Evolutionary conservation across 2,888 invertebrate species (phyloP), one percentile per base, ranked within the genome.

Genomic region (Drosophila yooni): DNA sequence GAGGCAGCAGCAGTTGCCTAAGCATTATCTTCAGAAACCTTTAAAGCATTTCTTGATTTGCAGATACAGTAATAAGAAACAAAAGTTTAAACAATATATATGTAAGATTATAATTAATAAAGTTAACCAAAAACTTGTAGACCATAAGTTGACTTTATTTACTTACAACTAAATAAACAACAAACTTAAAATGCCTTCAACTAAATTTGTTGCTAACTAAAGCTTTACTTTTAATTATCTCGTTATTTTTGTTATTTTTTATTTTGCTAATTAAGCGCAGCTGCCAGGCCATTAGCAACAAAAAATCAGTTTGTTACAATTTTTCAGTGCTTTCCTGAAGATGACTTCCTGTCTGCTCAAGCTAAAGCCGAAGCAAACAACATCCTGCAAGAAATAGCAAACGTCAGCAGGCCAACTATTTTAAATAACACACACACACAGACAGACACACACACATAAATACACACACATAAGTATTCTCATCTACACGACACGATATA

Each of bases 401-500:
- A 65, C 70, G 69, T 63, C 79, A 79, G 70, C 67, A 65, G 38
- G 40, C 33, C 70, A 72, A 66, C 61, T 68, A 64, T 59, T 69
- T 69, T 56, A 56, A 61, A 53, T 69, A 64, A 69, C 51, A 54
- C 21, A 53, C 13, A 56, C 53, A 3, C 0, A 25, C 25, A 15
- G 25, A 34, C 25, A 53, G 4, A 21, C 0, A 52, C n/a, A 31
- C 18, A 8, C 8, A 38, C 18, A n/a, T 3, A 43, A 2, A n/a
- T 1, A 6, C n/a, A 43, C 6, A 21, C 46, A 46, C 21, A 46
- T 4, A 46, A 15, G 15, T 4, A 15, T 46, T 46, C 25, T 46
- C 46, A 29, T 56, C 56, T 25, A 57, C 15, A 57, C 64, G 59
- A 74, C 82, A 86, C 63, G 78, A 73, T 85, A 85, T 88, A 89